phyloP scores from a whole-genome alignment of 2,113 vertebrate species.

The Colistium nudipinnis region DNA sequence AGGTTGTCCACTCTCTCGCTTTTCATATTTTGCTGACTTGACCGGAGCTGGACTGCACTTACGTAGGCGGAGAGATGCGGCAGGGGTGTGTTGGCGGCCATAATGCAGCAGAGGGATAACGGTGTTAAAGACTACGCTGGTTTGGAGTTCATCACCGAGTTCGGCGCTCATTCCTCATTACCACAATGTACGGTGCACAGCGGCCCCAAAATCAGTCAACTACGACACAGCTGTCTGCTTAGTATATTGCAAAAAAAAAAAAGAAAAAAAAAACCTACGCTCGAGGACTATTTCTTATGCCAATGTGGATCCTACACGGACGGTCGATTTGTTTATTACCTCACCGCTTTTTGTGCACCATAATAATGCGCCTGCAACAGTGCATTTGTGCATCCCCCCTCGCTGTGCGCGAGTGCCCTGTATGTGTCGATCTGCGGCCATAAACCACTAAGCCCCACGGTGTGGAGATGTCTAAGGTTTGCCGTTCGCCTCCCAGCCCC shows the following conservation, averaged over 20 bases:
- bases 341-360: too few species aligned
- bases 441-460: neutral
- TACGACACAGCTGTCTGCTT: too few species aligned
- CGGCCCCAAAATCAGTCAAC: too few species aligned
- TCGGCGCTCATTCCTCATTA: neutral
- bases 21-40: constrained; percentile 49
- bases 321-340: too few species aligned
- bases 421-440: constrained; percentile 1
- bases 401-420: neutral
- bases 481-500: constrained; percentile 1
- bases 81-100: neutral
- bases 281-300: too few species aligned
- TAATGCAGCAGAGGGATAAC: constrained; percentile 29
- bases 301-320: too few species aligned
- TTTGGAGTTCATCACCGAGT: constrained; percentile 3
- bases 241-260: too few species aligned
- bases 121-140: constrained; percentile 27
- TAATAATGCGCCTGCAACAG: too few species aligned
- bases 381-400: too few species aligned
- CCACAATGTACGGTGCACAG: neutral
- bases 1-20: constrained; percentile 4
- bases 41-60: constrained; percentile 43
- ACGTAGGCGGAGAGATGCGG: constrained; percentile 14
- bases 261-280: too few species aligned
- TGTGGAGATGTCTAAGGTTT: neutral